Percentiles rank a stretch among this genome's conserved stretches.
Evolutionary conservation across 2,888 invertebrate genomes (phyloP).

Genomic region (Chorisops tibialis): DNA sequence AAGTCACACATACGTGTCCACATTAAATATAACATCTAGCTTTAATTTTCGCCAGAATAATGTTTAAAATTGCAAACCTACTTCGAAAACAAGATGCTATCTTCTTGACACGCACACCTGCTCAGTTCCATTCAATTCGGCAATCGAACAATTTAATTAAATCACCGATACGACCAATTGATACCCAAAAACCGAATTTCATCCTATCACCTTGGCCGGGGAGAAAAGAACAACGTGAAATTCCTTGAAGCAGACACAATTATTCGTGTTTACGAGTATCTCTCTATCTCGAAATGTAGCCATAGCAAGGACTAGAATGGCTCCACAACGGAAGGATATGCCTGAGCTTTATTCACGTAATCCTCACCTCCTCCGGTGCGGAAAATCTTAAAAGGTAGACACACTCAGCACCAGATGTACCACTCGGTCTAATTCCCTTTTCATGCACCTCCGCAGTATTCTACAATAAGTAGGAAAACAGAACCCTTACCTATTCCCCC

Average conservation of each 20-base stretch:
- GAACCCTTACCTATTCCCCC: too few relatives aligned
- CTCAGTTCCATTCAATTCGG: background rate
- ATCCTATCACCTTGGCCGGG: background rate
- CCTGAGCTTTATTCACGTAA: conserved; percentile 23
- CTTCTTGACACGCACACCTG: background rate
- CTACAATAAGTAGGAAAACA: too few relatives aligned
- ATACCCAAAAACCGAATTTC: background rate
- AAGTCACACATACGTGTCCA: too few relatives aligned
- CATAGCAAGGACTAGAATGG: conserved; percentile 1
- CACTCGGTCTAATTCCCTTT: too few relatives aligned
- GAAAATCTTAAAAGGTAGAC: conserved; percentile 23
- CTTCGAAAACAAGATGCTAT: background rate
- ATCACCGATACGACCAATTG: background rate
- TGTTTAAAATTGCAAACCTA: background rate
- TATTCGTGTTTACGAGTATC: conserved; percentile 14
- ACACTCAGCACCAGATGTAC: conserved; percentile 17
- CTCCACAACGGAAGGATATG: background rate
- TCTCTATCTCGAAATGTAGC: background rate
- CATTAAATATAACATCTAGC: too few relatives aligned
- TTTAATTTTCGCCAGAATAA: too few relatives aligned
- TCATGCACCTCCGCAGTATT: too few relatives aligned
- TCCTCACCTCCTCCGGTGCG: conserved; percentile 10
- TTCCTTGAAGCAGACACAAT: conserved; percentile 15
- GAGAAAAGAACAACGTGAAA: conserved; percentile 1
- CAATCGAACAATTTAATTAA: background rate